A percentile compares a stretch with the other conserved stretches of the same genome.
phyloP scores from a whole-genome alignment of 2,888 invertebrate genomes.

The Hypercompe scribonia region DNA sequence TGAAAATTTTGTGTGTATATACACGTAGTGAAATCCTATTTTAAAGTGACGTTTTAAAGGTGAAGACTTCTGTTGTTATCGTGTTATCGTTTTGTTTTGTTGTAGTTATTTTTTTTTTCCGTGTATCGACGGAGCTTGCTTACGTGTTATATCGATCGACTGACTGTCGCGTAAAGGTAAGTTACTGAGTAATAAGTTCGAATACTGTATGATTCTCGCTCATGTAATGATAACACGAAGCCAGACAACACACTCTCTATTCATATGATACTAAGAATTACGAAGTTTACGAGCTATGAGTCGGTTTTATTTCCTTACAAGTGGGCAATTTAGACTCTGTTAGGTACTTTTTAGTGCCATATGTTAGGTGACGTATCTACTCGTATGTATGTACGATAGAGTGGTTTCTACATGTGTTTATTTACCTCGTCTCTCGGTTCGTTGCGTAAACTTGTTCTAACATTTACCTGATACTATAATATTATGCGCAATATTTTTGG shows the following conservation, averaged over 20 bases:
- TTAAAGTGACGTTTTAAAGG: conserved; percentile 63
- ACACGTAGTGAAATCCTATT: conserved; percentile 62
- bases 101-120: conserved; percentile 54
- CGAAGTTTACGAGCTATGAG: neutral
- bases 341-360: conserved; percentile 7
- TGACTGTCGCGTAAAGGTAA: conserved; percentile 60
- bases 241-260: neutral
- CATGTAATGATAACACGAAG: conserved; percentile 8
- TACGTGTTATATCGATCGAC: conserved; percentile 75
- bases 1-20: conserved; percentile 61
- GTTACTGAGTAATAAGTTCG: conserved; percentile 37
- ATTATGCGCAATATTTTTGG: neutral
- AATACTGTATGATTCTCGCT: conserved; percentile 21
- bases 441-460: neutral
- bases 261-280: conserved; percentile 7
- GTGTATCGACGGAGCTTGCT: conserved; percentile 58
- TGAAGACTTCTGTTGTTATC: conserved; percentile 49
- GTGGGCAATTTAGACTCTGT: neutral
- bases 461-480: neutral
- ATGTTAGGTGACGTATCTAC: conserved; percentile 3
- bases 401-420: conserved; percentile 9
- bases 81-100: conserved; percentile 58
- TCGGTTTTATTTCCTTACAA: conserved; percentile 1
- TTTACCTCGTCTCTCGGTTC: conserved; percentile 5
- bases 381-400: neutral